Evolutionary conservation across 2,888 invertebrate genomes (phyloP).

Genomic region (Diogma glabrata): DNA sequence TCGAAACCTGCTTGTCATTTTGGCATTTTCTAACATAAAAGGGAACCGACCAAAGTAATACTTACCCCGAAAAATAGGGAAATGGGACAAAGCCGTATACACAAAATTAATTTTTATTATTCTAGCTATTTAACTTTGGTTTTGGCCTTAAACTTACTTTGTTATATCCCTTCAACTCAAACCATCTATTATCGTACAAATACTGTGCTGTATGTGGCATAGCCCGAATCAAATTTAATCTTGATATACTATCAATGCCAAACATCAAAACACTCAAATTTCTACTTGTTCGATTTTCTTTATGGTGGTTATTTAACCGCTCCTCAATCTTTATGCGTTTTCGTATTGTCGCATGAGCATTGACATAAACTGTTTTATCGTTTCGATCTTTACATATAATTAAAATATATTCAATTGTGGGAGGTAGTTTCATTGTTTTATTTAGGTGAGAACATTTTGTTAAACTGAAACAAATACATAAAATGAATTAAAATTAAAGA

Average conservation of each 20-base stretch:
- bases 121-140: no score
- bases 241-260: conserved; percentile 77
- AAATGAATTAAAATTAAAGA: not conserved
- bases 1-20: no score
- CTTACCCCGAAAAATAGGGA: no score
- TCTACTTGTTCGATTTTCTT: conserved; percentile 36
- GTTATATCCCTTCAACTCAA: conserved; percentile 62
- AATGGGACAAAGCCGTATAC: no score
- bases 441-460: conserved; percentile 38
- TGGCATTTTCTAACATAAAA: no score
- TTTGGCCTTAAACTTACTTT: no score
- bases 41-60: no score
- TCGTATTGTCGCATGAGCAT: conserved; percentile 44
- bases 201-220: conserved; percentile 60
- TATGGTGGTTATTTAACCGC: conserved; percentile 25
- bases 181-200: conserved; percentile 55
- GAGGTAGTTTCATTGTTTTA: conserved; percentile 27
- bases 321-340: conserved; percentile 40
- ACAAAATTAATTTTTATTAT: no score
- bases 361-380: conserved; percentile 13
- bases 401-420: conserved; percentile 37
- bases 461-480: conserved; percentile 19
- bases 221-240: conserved; percentile 61
- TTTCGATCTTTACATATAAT: conserved; percentile 38
- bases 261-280: conserved; percentile 59